phyloP scores from a whole-genome alignment of 2,888 invertebrate genomes.

The Xestia rhomboidea region DNA sequence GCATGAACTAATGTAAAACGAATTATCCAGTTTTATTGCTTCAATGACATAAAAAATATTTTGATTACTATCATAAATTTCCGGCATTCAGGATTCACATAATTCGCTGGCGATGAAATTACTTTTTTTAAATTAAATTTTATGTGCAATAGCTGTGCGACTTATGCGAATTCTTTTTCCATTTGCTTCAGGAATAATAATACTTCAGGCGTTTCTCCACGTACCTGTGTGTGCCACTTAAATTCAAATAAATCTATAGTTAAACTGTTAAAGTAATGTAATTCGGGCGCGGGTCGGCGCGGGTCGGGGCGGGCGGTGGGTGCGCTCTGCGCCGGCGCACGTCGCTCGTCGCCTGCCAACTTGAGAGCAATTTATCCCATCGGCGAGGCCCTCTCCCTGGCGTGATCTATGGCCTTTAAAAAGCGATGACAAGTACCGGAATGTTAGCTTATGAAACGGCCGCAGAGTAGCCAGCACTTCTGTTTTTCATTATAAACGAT shows the following conservation, averaged over 20 bases:
- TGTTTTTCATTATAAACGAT: conserved; percentile 56
- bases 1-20: conserved; percentile 75
- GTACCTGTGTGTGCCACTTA: conserved; percentile 74
- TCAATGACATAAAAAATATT: conserved; percentile 79
- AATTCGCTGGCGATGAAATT: conserved; percentile 82
- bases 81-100: conserved; percentile 89
- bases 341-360: conserved; percentile 81
- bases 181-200: conserved; percentile 30
- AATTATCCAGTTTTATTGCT: conserved; percentile 78
- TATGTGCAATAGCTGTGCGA: conserved; percentile 77
- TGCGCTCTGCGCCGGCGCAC: conserved; percentile 72
- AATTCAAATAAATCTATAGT: conserved; percentile 79
- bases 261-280: conserved; percentile 76
- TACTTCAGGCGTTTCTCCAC: conserved; percentile 33
- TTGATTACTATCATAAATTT: conserved; percentile 76
- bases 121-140: conserved; percentile 66
- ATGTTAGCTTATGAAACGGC: conserved; percentile 65
- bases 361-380: conserved; percentile 84
- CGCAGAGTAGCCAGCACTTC: conserved; percentile 58
- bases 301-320: conserved; percentile 25
- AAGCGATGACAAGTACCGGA: conserved; percentile 82
- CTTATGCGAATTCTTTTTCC: conserved; percentile 80
- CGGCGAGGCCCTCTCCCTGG: conserved; percentile 75
- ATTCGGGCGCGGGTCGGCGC: conserved; percentile 65
- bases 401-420: conserved; percentile 82